Conservation (phyloP, 2,888 invertebrate species). For the Epistrophe grossulariae region DNA sequence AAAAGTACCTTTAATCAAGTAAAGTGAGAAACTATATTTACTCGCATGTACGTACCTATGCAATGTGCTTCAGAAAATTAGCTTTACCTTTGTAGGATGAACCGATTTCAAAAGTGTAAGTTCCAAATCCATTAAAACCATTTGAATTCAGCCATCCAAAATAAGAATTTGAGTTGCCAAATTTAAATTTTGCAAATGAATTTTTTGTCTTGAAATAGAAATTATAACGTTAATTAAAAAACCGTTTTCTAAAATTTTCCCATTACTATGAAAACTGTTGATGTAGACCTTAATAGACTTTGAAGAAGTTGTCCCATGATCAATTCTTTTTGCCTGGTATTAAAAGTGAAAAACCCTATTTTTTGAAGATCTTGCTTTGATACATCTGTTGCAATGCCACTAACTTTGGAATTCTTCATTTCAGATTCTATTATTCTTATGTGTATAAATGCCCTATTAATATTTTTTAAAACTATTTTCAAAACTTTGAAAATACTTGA, state of each 20-base stretch:
- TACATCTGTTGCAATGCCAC: neutral
- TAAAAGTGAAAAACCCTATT: neutral
- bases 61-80: neutral
- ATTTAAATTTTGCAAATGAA: slow-evolving; percentile 41
- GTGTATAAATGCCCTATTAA: too few relatives aligned
- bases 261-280: neutral
- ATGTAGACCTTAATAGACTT: neutral
- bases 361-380: neutral
- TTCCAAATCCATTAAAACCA: slow-evolving; percentile 56
- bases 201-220: slow-evolving; percentile 24
- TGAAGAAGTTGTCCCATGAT: slow-evolving; percentile 16
- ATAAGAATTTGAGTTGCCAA: slow-evolving; percentile 38
- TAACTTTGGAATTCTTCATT: neutral
- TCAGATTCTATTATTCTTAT: neutral
- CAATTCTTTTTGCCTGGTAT: neutral
- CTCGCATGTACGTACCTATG: too few relatives aligned
- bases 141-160: slow-evolving; percentile 36
- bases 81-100: slow-evolving; percentile 26
- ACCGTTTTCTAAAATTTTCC: neutral
- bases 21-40: neutral
- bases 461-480: neutral
- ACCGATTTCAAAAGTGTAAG: slow-evolving; percentile 39
- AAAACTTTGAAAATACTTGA: neutral
- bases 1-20: slow-evolving; percentile 40
- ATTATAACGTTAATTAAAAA: neutral